Conservation (phyloP, 2,888 invertebrate genomes). For the Kuschelorhynchus macadamiae region DNA sequence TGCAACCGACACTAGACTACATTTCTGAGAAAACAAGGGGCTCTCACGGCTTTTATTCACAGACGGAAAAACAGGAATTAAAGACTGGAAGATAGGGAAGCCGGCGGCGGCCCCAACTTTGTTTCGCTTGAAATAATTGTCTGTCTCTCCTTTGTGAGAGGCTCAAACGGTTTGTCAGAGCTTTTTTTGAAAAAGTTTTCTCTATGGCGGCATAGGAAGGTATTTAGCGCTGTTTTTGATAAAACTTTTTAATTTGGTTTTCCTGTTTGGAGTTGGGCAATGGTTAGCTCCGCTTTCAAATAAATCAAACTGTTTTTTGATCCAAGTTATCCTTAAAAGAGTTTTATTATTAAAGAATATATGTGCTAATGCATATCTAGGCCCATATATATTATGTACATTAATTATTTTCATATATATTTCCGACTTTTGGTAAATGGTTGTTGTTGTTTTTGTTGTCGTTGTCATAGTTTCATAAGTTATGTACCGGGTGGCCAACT, state of each 20-base stretch:
- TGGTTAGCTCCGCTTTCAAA: too few species aligned
- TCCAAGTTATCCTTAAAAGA: too few species aligned
- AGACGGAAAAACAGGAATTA: conserved; percentile 34
- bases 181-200: conserved; percentile 22
- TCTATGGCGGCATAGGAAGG: conserved; percentile 19
- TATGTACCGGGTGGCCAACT: too few species aligned
- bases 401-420: too few species aligned
- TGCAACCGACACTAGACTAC: neutral
- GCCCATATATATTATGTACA: too few species aligned
- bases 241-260: conserved; percentile 25
- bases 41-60: conserved; percentile 20
- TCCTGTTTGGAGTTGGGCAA: neutral
- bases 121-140: conserved; percentile 27
- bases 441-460: too few species aligned
- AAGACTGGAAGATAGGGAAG: conserved; percentile 26
- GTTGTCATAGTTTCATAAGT: too few species aligned
- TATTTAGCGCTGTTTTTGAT: conserved; percentile 30
- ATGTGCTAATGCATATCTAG: too few species aligned
- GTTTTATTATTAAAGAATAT: too few species aligned
- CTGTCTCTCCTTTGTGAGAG: conserved; percentile 22
- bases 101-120: conserved; percentile 14
- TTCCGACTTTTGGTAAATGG: too few species aligned
- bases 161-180: conserved; percentile 30
- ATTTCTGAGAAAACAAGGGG: neutral
- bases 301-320: too few species aligned